Base-by-base conservation (phyloP, 2,113 vertebrate species). In the Typhlomys cinereus region DNA sequence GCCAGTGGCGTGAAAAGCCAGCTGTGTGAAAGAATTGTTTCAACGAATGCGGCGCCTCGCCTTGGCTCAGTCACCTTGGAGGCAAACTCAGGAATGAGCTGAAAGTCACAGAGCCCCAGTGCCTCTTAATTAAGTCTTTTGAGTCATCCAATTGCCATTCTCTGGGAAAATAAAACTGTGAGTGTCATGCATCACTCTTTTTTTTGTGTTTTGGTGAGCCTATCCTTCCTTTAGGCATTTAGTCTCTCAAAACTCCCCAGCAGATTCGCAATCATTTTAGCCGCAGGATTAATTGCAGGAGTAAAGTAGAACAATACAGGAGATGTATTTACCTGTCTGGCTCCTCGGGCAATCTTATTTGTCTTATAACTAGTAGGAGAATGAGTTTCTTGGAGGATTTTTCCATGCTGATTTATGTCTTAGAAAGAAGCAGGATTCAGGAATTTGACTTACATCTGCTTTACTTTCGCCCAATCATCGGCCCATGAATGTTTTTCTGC, bases 291-390 rank as follows among this genome's bases (percentile, higher is more conserved):
- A 96, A 95, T 67, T 95, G 62, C 70, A 54, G 36, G 57, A 75
- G 48, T 41, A 73, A 89, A 73, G 31, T 44, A 69, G 54, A 95
- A 85, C 34, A 84, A 92, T 91, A 84, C 57, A 21, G 67, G 61
- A 91, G 90, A 84, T 95, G 36, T 85, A 95, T 93, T 95, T 89
- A 88, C 80, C 90, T 90, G 80, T 88, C 95, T 95, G 50, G 39
- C 67, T 82, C 95, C 79, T 86, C 25, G 34, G 78, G 74, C 54
- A 79, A 57, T 82, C 92, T 85, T 95, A 94, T 96, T 95, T 93
- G 76, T 88, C 80, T 93, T 90, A 81, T 93, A 59, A 88, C 54
- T 69, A 64, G 44, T 31, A 86, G 57, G 85, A 94, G 59, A 96
- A 81, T 27, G 70, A 39, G 27, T 82, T 92, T 96, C 59, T 89